Evolutionary conservation across 2,113 vertebrate species (phyloP).

Genomic region (Corynorhinus townsendii): DNA sequence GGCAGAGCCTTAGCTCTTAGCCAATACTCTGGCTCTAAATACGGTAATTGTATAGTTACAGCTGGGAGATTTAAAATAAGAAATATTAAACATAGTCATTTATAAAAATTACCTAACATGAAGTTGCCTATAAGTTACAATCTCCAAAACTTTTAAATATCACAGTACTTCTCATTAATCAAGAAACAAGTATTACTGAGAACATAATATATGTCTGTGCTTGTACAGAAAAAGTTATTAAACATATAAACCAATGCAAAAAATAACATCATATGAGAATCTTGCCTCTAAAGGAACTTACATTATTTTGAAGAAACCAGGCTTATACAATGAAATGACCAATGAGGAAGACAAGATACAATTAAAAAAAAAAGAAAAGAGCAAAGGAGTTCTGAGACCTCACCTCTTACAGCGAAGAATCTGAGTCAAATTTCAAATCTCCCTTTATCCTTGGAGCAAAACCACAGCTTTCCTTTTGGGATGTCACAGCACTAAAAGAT

Average conservation of each 20-base stretch:
- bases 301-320: background rate
- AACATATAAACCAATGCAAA: background rate
- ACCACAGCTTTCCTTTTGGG: conserved; percentile 10
- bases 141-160: background rate
- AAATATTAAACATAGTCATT: background rate
- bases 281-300: background rate
- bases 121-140: background rate
- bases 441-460: background rate
- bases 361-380: background rate
- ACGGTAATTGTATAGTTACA: background rate
- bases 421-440: background rate
- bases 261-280: background rate
- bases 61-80: background rate
- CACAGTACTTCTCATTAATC: background rate
- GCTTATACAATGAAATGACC: background rate
- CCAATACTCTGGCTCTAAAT: background rate
- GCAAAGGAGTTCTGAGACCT: background rate
- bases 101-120: background rate
- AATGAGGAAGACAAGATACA: background rate
- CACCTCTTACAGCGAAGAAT: background rate
- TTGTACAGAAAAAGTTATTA: background rate
- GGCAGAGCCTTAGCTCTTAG: background rate
- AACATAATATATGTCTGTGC: background rate
- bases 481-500: background rate
- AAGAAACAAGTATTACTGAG: background rate